phyloP scores from a whole-genome alignment of 2,888 invertebrate genomes.

The Metellina segmentata region DNA sequence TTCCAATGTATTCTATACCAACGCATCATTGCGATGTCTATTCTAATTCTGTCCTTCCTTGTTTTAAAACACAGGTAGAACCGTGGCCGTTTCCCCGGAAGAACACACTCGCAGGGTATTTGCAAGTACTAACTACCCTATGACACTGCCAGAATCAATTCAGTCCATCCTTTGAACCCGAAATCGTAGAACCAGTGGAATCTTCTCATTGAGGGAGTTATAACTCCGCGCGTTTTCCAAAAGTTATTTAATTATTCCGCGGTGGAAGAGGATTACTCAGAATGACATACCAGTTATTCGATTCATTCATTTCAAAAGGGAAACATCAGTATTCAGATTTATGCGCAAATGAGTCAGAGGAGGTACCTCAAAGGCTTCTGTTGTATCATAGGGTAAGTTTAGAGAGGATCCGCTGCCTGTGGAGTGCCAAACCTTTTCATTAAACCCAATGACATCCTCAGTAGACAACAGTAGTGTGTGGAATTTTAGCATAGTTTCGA shows the following conservation, averaged over 20 bases:
- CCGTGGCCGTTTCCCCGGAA: too few species aligned
- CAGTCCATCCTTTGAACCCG: neutral
- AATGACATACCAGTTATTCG: neutral
- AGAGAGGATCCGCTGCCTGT: neutral
- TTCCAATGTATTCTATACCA: too few species aligned
- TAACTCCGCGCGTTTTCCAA: neutral
- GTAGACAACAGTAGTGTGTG: neutral
- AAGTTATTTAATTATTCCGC: neutral
- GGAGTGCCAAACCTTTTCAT: neutral
- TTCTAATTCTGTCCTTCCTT: too few species aligned
- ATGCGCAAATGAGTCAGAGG: neutral
- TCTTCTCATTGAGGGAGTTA: too few species aligned
- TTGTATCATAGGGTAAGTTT: neutral
- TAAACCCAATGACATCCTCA: neutral
- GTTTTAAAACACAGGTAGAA: too few species aligned
- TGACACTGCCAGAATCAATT: neutral
- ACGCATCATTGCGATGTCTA: too few species aligned
- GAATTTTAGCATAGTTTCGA: neutral
- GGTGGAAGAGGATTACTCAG: neutral
- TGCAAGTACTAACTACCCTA: neutral
- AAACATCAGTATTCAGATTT: slow-evolving; percentile 1
- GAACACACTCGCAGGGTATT: neutral
- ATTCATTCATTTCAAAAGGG: neutral
- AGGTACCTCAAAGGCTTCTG: neutral
- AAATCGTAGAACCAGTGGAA: neutral